phyloP scores from a whole-genome alignment of 2,888 invertebrate species.

The Heliconius erato region DNA sequence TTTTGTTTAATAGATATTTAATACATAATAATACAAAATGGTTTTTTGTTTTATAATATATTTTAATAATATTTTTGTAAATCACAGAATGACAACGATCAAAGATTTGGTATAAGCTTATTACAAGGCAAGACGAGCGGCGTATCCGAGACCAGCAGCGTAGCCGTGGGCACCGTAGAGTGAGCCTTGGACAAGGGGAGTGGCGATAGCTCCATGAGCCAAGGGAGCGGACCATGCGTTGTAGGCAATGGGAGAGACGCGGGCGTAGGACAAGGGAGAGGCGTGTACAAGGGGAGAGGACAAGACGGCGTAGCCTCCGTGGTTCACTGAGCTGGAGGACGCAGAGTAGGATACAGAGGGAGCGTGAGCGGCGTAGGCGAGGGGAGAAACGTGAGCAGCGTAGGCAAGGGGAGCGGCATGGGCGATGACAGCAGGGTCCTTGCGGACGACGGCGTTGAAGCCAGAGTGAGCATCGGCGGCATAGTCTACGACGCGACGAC shows the following conservation, averaged over 20 bases:
- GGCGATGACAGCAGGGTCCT: constrained; percentile 69
- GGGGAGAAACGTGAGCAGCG: constrained; percentile 45
- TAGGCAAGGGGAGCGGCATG: constrained; percentile 53
- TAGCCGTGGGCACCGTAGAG: constrained; percentile 50
- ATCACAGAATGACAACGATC: constrained; percentile 36
- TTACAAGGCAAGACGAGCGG: constrained; percentile 55
- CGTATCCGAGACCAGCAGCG: constrained; percentile 50
- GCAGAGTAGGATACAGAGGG: constrained; percentile 54
- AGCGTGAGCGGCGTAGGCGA: constrained; percentile 17
- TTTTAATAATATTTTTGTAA: constrained; percentile 8
- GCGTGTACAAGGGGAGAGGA: constrained; percentile 36
- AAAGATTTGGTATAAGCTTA: constrained; percentile 26
- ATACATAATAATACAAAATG: not conserved
- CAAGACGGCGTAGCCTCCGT: constrained; percentile 50
- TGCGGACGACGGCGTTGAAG: constrained; percentile 84
- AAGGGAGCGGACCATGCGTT: constrained; percentile 48
- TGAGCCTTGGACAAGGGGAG: constrained; percentile 53
- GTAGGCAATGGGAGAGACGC: constrained; percentile 47
- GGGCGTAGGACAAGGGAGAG: constrained; percentile 49
- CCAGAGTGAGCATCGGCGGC: constrained; percentile 80
- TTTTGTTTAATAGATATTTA: too few species aligned
- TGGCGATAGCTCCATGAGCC: constrained; percentile 53
- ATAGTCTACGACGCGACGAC: constrained; percentile 83
- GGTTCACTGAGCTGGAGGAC: constrained; percentile 59
- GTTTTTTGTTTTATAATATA: not conserved